Evolutionary conservation across 2,797 vertebrate genomes (phyloP).

Genomic region (Enteromius mattozi): DNA sequence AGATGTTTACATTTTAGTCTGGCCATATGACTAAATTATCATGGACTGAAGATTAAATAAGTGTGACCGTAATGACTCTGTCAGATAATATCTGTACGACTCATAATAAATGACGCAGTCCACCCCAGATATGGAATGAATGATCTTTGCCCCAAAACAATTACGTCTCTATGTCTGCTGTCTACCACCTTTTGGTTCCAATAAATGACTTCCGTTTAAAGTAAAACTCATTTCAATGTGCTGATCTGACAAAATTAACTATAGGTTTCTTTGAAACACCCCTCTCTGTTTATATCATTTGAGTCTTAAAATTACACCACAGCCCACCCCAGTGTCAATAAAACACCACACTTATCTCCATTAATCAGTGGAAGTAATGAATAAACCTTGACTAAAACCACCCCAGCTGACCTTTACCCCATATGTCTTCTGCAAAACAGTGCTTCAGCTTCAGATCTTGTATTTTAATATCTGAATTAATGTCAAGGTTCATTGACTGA

Average conservation of each 20-base stretch:
- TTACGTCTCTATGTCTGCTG: neutral
- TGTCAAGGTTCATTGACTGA: neutral
- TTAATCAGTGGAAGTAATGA: conserved; percentile 4
- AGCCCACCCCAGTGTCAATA: neutral
- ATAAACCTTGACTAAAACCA: neutral
- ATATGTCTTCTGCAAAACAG: neutral
- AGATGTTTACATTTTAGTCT: neutral
- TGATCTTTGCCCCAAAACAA: conserved; percentile 1
- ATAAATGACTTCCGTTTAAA: neutral
- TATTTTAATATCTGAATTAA: neutral
- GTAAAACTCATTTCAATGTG: neutral
- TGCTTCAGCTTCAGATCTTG: neutral
- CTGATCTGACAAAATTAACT: neutral
- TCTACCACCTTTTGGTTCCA: neutral
- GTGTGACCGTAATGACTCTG: neutral
- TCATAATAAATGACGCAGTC: neutral
- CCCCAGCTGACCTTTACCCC: neutral
- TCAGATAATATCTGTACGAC: neutral
- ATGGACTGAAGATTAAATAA: neutral
- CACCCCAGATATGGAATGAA: neutral
- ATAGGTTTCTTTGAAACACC: neutral
- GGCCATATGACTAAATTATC: conserved; percentile 1
- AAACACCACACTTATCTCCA: neutral
- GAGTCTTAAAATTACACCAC: neutral
- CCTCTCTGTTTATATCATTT: neutral